Base-by-base conservation (phyloP, 2,797 vertebrate species). In the Spizella passerina region DNA sequence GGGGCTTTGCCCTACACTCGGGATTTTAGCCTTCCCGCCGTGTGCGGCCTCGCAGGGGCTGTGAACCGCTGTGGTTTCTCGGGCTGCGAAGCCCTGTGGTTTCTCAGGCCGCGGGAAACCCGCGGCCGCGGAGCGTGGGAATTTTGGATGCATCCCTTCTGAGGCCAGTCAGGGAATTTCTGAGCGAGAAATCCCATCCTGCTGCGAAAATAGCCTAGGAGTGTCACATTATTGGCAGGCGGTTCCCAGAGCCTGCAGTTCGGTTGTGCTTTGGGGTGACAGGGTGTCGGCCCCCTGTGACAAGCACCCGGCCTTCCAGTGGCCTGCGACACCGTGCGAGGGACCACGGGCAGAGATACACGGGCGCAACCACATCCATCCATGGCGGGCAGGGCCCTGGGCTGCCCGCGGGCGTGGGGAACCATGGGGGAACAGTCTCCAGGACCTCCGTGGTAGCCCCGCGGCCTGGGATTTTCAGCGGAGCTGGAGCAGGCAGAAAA, bases 331-430 rank as follows among this genome's bases (percentile, higher is more conserved):
- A 7, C 23, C 7, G 7, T 12, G 30, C 1, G 9, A 39, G 26
- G 26, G 21, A 36, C 57, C 5, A 2, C 8, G 15, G 29, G 20
- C 10, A 13, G 53, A 77, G 17, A 66, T 16, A 36, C 56, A 16
- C 7, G 9, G 36, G 19, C 1, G 0, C 12, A 43, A 26, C 14
- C 12, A 4, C 13, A 6, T 8, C 23, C 4, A 4, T 14, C 6
- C 19, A 3, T 1, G 36, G 6, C 4, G 2, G 12, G 12, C 19
- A 44, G 30, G 14, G 8, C 17, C 43, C 47, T 13, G 15, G 20
- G 36, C 22, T 47, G 39, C 22, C 56, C 64, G 64, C 9, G 47
- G 72, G 13, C 1, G 6, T 63, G 20, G 10, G 44, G 9, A 55
- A 2, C 6, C 14, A 1, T 13, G 2, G 27, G 4, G 32, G 4